Base-by-base conservation (phyloP, 2,797 vertebrate species). In the Falco biarmicus region DNA sequence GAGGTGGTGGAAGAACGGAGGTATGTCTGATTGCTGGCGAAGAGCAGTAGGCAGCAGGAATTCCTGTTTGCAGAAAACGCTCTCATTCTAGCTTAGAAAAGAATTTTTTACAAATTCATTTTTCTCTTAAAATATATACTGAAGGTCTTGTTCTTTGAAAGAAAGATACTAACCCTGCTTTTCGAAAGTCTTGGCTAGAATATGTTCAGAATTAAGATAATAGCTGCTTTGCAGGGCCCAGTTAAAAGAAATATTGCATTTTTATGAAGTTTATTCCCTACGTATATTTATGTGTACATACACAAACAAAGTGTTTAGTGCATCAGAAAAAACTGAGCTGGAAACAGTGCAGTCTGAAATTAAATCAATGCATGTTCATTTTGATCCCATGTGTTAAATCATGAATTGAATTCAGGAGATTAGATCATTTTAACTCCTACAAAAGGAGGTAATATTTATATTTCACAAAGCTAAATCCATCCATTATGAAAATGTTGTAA, bases 221-320 rank as follows among this genome's bases (percentile, higher is more conserved):
- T 53, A 94, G 34, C 45, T 94, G 53, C 39, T 84, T 96, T 90
- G n/a, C 41, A 89, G 64, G 45, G 71, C 41, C 85, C 76, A 92
- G 37, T 57, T 95, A 56, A 96, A 97, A 63, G 11, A 95, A 96
- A 95, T 90, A 89, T 13, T 86, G 11, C 26, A 87, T 81, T 79
- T 95, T 70, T 48, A 60, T 85, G 77, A 79, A 68, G 8, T 24
- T 83, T 93, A 92, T 95, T 95, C 25, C 6, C 20, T 77, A 34
- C 48, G 18, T 80, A n/a, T 59, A 28, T 51, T 53, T 71, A 26
- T 71, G 10, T 18, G 31, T 68, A 50, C 10, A 43, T 26, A 39
- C 8, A 60, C 15, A 81, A 39, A 21, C 18, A 70, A 71, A 78
- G 22, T 10, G 56, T 60, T n/a, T 66, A 73, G 5, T 25, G 20